These are phyloP conservation scores for Scaptomyza parva DNA, from an alignment of 2,888 invertebrate species.

Conservation along the genomic window DNA sequence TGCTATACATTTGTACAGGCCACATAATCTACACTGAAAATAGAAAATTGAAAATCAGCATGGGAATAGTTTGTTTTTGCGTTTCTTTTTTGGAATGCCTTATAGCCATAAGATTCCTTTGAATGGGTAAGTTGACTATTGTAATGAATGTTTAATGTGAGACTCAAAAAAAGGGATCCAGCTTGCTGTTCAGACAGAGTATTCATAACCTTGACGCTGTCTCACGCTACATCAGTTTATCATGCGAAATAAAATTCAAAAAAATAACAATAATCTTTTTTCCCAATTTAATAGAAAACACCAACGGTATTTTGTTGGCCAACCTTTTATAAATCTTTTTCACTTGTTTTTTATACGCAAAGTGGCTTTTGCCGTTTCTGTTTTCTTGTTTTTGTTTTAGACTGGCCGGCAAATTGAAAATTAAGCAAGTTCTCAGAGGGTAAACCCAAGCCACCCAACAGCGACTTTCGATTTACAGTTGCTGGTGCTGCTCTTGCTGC, in stretches of 20 bases:
- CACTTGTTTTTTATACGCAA: slow-evolving; percentile 12
- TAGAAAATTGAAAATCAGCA: slow-evolving; percentile 55
- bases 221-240: not conserved
- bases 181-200: not conserved
- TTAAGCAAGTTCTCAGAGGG: slow-evolving; percentile 57
- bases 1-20: slow-evolving; percentile 53
- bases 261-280: not conserved
- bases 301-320: not conserved
- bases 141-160: not conserved
- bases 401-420: slow-evolving; percentile 68
- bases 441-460: slow-evolving; percentile 1
- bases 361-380: slow-evolving; percentile 20
- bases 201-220: not conserved
- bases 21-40: slow-evolving; percentile 28
- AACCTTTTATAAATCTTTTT: not conserved
- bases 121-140: not conserved
- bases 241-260: not conserved
- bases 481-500: no score
- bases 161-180: not conserved
- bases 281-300: no score
- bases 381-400: slow-evolving; percentile 20
- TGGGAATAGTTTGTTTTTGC: slow-evolving; percentile 27
- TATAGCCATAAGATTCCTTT: not conserved
- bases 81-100: slow-evolving; percentile 26
- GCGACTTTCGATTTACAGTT: slow-evolving; percentile 46